Conservation (phyloP, 2,888 invertebrate species). For the Dynastes grantii region DNA sequence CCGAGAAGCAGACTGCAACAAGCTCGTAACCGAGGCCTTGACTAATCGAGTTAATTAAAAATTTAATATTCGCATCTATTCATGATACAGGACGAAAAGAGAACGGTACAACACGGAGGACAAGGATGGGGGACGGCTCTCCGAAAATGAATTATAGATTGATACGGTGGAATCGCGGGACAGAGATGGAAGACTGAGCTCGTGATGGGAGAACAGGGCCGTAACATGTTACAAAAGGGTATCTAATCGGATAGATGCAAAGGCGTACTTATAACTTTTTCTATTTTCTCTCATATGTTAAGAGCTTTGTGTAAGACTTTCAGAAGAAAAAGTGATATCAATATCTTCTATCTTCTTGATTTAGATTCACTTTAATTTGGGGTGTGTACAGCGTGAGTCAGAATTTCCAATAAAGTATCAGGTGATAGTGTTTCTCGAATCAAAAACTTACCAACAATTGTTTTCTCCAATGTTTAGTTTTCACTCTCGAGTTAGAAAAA, state of each 20-base stretch:
- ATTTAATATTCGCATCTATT: slow-evolving; percentile 62
- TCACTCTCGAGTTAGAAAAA: too few species aligned
- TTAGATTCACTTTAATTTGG: too few species aligned
- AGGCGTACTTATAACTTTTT: too few species aligned
- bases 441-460: too few species aligned
- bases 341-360: too few species aligned
- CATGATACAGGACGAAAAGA: slow-evolving; percentile 56
- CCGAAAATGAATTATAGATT: slow-evolving; percentile 67
- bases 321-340: too few species aligned
- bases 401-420: too few species aligned
- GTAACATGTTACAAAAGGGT: slow-evolving; percentile 12
- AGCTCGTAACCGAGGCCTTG: slow-evolving; percentile 40
- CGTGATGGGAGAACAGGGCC: slow-evolving; percentile 18
- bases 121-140: slow-evolving; percentile 55
- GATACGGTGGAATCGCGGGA: slow-evolving; percentile 60
- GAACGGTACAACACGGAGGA: slow-evolving; percentile 38
- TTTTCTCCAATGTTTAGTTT: too few species aligned
- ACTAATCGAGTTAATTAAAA: slow-evolving; percentile 61
- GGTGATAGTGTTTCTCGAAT: too few species aligned
- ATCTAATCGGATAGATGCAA: not conserved
- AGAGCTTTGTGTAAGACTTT: too few species aligned
- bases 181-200: slow-evolving; percentile 42
- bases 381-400: too few species aligned
- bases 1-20: slow-evolving; percentile 26
- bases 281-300: too few species aligned